Evolutionary conservation across 1,140 invertebrate genomes (phyloP), one percentile per base, ranked within the genome.

Genomic region (Bombus vancouverensis): DNA sequence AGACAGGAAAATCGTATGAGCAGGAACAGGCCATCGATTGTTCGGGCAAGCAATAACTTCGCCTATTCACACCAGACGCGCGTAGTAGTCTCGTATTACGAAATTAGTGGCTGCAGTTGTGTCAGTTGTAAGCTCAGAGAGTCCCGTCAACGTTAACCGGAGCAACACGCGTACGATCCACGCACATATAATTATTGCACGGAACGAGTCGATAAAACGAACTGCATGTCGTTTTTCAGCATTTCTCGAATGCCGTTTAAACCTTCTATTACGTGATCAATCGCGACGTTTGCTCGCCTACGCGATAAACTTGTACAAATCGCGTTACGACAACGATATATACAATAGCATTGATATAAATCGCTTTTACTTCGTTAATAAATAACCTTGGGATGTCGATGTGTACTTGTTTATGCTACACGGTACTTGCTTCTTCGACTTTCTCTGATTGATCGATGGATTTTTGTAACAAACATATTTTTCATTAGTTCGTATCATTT

Each of bases 1-100:
- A 44, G 39, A n/a, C 8, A 22, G 25, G 25, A 39, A 72, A 42
- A 42, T 8, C 34, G 74, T 32, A 28, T 18, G 10, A 39, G 74
- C 25, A 53, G 66, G 81, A 82, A 70, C 62, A 68, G 44, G 34
- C 34, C 47, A 78, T 70, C 82, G 82, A 78, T 83, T 78, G 74
- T 83, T 77, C 73, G 62, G 39, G 2, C 2, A 39, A 66, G 81
- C 81, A 83, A 57, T 70, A 70, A 77, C 62, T 77, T 74, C 34
- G 74, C 25, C 62, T 83, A 77, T 53, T 68, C 74, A 22, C 59
- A 18, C 44, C 10, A 25, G 72, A 66, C 53, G 28, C 73, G 72
- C 32, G 3, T 25, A 25, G 10, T 10, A 39, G 59, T 62, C 65
- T 59, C 74, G 81, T 37, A 37, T 83, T 81, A 71, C 68, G 57